phyloP scores from a whole-genome alignment of 2,797 vertebrate species.

The Mus minutoides region DNA sequence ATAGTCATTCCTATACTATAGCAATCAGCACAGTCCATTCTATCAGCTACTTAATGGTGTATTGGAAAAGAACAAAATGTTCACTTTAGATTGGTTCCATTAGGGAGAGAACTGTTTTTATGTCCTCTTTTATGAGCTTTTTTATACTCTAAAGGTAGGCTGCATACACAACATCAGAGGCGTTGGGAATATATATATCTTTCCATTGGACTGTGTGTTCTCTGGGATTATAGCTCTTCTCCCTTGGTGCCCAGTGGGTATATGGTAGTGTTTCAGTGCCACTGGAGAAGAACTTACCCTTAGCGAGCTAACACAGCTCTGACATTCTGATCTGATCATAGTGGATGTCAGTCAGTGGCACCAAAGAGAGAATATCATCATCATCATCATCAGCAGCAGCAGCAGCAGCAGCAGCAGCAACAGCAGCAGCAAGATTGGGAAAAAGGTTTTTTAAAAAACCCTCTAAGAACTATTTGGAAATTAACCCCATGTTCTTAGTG shows the following conservation, averaged over 20 bases:
- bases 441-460: not conserved
- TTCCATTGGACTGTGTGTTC: not conserved
- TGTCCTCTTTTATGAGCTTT: not conserved
- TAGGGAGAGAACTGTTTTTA: constrained; percentile 21
- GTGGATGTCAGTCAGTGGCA: not conserved
- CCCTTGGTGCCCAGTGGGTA: not conserved
- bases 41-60: constrained; percentile 11
- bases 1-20: not conserved
- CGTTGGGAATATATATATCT: not conserved
- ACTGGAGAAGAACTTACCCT: not conserved
- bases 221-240: not conserved
- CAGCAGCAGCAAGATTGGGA: not conserved
- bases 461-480: not conserved
- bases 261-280: not conserved
- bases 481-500: not conserved
- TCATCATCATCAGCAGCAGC: not conserved
- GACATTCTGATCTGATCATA: not conserved
- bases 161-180: not conserved
- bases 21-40: not conserved
- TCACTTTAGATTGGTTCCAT: constrained; percentile 43
- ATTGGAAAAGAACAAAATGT: constrained; percentile 38
- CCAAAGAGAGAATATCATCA: not conserved
- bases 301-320: not conserved
- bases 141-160: not conserved
- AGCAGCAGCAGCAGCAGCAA: not conserved